Conservation (phyloP, 2,888 invertebrate species). For the Aspidapion aeneum region DNA sequence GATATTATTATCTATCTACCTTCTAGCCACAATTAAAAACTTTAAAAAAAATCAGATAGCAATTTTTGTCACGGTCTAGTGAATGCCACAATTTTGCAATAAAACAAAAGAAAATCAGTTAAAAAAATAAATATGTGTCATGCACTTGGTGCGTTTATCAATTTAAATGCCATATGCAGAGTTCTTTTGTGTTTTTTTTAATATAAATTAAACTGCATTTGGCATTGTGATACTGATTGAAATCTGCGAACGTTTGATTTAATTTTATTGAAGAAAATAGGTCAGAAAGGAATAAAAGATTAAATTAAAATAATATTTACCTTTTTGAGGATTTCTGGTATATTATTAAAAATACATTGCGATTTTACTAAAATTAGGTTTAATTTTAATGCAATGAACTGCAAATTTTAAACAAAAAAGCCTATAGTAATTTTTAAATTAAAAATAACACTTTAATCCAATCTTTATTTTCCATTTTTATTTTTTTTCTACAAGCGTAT, state of each 20-base stretch:
- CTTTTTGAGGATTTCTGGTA: too few relatives aligned
- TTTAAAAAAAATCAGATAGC: background rate
- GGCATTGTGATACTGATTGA: too few relatives aligned
- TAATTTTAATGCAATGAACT: too few relatives aligned
- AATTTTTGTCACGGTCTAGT: background rate
- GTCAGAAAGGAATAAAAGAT: background rate
- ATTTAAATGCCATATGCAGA: background rate
- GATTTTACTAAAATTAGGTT: too few relatives aligned
- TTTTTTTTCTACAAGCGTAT: too few relatives aligned
- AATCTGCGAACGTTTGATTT: background rate
- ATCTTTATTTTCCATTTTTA: too few relatives aligned
- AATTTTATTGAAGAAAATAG: background rate
- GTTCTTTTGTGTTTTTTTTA: background rate
- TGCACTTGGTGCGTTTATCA: background rate
- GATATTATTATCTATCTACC: background rate
- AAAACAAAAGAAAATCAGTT: background rate
- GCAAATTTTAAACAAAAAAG: too few relatives aligned
- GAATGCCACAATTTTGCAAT: background rate
- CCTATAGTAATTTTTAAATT: too few relatives aligned
- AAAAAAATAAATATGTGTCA: background rate
- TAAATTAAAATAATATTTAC: too few relatives aligned
- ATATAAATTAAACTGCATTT: too few relatives aligned
- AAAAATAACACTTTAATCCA: too few relatives aligned
- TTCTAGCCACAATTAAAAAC: background rate
- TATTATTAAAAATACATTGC: too few relatives aligned